These are phyloP conservation scores for Tinea pellionella DNA, from an alignment of 2,888 invertebrate genomes.

Conservation along the genomic window DNA sequence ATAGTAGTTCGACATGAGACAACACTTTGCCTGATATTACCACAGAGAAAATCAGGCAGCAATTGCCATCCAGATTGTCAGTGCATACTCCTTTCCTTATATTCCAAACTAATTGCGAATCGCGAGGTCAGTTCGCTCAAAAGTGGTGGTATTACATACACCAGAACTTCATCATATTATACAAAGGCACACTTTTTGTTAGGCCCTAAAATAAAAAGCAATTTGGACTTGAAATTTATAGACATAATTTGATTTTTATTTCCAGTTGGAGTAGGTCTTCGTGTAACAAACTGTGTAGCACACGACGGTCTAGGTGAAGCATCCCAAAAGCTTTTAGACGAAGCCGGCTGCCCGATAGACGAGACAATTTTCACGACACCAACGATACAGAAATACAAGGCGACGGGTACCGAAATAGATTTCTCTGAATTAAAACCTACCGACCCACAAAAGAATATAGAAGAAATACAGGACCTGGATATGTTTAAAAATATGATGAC, in stretches of 20 bases:
- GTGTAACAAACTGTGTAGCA: conserved; percentile 81
- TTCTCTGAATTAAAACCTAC: conserved; percentile 44
- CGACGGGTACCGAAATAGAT: conserved; percentile 46
- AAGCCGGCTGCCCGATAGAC: conserved; percentile 80
- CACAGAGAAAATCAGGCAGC: too few species aligned
- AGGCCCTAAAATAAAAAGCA: too few species aligned
- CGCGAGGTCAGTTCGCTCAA: too few species aligned
- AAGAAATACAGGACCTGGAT: conserved; percentile 43
- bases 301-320: conserved; percentile 83
- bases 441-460: conserved; percentile 40
- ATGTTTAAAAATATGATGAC: conserved; percentile 59
- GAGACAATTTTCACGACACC: conserved; percentile 72
- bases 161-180: too few species aligned
- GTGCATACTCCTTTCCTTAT: too few species aligned
- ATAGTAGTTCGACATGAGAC: too few species aligned
- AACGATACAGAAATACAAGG: conserved; percentile 48
- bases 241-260: conserved; percentile 23
- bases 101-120: too few species aligned
- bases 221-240: too few species aligned
- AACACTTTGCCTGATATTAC: too few species aligned
- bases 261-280: conserved; percentile 77
- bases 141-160: too few species aligned
- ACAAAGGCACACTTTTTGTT: too few species aligned
- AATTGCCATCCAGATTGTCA: too few species aligned
- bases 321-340: conserved; percentile 78